phyloP scores from a whole-genome alignment of 2,888 invertebrate genomes.

The Macaria notata region DNA sequence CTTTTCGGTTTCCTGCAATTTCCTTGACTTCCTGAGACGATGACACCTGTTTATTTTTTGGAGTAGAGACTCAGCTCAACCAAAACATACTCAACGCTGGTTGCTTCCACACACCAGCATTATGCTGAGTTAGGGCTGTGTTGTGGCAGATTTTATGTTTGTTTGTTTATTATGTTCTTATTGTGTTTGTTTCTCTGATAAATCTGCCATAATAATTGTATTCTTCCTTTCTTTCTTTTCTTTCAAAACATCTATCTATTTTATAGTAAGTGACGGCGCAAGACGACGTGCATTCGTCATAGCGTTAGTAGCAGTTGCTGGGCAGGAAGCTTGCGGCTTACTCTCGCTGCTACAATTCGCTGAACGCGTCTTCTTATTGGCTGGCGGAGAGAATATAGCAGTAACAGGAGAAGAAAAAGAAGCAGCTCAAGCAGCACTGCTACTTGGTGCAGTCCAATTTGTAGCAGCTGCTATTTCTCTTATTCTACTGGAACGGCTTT shows the following conservation, averaged over 20 bases:
- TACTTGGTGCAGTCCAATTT: constrained; percentile 54
- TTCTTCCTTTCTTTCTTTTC: too few species aligned
- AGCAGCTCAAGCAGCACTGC: constrained; percentile 47
- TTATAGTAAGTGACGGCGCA: constrained; percentile 48
- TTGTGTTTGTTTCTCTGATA: too few species aligned
- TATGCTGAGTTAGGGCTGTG: too few species aligned
- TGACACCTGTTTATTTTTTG: too few species aligned
- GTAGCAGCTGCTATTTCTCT: constrained; percentile 50
- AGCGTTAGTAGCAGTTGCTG: constrained; percentile 52
- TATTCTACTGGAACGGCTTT: constrained; percentile 58
- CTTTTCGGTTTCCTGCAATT: too few species aligned
- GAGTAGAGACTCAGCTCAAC: too few species aligned
- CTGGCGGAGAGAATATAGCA: constrained; percentile 21
- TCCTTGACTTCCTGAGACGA: too few species aligned
- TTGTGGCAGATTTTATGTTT: too few species aligned
- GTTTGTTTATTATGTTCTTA: too few species aligned
- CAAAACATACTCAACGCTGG: too few species aligned
- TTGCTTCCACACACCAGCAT: too few species aligned
- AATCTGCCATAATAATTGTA: too few species aligned
- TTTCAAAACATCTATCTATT: neutral
- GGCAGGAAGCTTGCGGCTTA: constrained; percentile 64
- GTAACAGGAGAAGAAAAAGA: neutral
- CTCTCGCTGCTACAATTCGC: constrained; percentile 66
- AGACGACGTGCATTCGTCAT: constrained; percentile 57
- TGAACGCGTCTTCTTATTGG: constrained; percentile 60